Percentiles rank a stretch among this genome's conserved stretches.
These are phyloP conservation scores for Coleophora flavipennella DNA, from an alignment of 2,888 invertebrate genomes.

Conservation along the genomic window DNA sequence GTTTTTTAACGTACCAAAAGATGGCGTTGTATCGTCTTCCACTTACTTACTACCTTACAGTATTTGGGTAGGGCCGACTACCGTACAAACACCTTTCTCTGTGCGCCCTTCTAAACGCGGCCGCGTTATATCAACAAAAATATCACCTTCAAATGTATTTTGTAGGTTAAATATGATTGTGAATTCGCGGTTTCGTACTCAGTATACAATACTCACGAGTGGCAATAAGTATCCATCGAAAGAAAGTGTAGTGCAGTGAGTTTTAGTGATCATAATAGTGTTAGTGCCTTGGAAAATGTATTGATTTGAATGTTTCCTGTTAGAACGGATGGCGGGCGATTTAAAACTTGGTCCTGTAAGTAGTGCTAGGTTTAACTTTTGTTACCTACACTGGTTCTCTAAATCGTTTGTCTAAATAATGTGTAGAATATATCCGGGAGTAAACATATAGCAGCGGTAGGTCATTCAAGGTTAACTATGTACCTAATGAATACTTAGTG, in stretches of 20 bases:
- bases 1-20: slow-evolving; percentile 21
- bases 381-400: too few relatives aligned
- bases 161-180: slow-evolving; percentile 69
- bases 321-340: slow-evolving; percentile 40
- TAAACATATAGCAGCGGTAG: slow-evolving; percentile 27
- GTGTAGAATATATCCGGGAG: not conserved
- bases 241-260: slow-evolving; percentile 30
- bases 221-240: slow-evolving; percentile 25
- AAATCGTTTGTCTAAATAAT: too few relatives aligned
- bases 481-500: slow-evolving; percentile 22
- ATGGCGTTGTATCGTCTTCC: slow-evolving; percentile 45
- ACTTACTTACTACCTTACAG: slow-evolving; percentile 36
- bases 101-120: slow-evolving; percentile 19
- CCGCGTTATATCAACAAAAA: slow-evolving; percentile 67
- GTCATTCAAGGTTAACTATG: slow-evolving; percentile 68
- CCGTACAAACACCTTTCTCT: slow-evolving; percentile 20
- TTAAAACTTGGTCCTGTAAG: slow-evolving; percentile 35
- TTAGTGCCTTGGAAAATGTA: slow-evolving; percentile 11
- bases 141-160: slow-evolving; percentile 72
- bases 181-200: slow-evolving; percentile 62
- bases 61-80: slow-evolving; percentile 28
- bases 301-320: slow-evolving; percentile 16
- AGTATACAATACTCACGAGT: slow-evolving; percentile 42
- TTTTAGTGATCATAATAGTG: slow-evolving; percentile 13
- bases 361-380: too few relatives aligned